Evolutionary conservation across 2,797 vertebrate species (phyloP), one percentile per base, ranked within the genome.

Genomic region (Poeciliopsis turneri): DNA sequence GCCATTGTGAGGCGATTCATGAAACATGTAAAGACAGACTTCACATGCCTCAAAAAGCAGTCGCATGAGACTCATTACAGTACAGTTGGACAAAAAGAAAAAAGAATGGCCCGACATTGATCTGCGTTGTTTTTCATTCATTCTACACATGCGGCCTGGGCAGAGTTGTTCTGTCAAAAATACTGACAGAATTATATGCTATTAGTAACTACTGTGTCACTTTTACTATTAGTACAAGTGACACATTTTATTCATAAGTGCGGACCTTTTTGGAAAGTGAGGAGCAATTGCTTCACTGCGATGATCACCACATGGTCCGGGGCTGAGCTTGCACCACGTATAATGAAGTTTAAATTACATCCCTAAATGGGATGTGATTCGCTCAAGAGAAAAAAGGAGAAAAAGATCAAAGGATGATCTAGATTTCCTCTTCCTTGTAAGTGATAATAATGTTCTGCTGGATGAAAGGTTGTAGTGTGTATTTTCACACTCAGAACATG

Each of bases 61-160:
- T 90, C 94, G 88, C 82, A 90, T 59, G 94, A 95, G 93, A 94
- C 93, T 94, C 92, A 95, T 95, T 96, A 95, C 88, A 89, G 84
- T 86, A 85, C 88, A 91, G 87, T 84, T 88, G 85, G 89, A 81
- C 77, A 79, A 88, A 90, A 82, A 45, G 41, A 28, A 16, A 81
- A 81, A 61, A 59, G 25, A 28, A 84, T 49, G 83, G 80, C 88
- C 23, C 86, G 88, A 93, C 90, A 94, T 82, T 91, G 93, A 95
- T 95, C 91, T 89, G 84, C 77, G 83, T 83, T 11, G 23, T 75
- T 74, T 36, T 33, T 13, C 18, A 75, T 43, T 46, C 84, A 78
- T 84, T 82, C 66, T 77, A 84, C 86, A 88, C 82, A 76, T 91
- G 84, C 73, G 86, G 84, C 78, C 76, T 79, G 76, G 59, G 79